phyloP scores from a whole-genome alignment of 2,113 vertebrate genomes.

The Lagopus muta region DNA sequence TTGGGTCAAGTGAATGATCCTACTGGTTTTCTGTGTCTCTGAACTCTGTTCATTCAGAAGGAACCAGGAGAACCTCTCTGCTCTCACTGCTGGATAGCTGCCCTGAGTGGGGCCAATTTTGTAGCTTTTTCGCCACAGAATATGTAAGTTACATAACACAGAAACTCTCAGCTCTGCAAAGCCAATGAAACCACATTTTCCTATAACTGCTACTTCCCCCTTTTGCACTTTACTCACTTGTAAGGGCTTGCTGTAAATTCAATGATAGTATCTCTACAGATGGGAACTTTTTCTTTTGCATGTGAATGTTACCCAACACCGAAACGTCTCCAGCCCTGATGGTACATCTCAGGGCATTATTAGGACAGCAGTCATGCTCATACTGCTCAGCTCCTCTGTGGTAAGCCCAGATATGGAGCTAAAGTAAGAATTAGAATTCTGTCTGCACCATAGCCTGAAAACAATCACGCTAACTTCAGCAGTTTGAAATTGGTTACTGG shows the following conservation, averaged over 20 bases:
- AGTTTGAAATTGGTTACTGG: background rate
- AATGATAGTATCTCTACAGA: background rate
- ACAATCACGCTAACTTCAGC: background rate
- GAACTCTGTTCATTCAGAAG: background rate
- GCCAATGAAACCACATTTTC: constrained; percentile 59
- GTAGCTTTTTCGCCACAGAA: background rate
- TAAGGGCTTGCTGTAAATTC: background rate
- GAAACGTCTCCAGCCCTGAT: background rate
- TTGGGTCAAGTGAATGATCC: background rate
- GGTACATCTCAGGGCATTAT: background rate
- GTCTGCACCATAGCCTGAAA: background rate
- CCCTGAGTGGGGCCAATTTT: background rate
- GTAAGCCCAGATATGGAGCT: background rate
- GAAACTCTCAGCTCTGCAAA: constrained; percentile 62
- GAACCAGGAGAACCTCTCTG: background rate
- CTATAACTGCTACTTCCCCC: constrained; percentile 41
- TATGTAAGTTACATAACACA: constrained; percentile 18
- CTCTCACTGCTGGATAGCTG: background rate
- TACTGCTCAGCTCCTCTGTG: background rate
- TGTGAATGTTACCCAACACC: background rate
- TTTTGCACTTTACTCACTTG: background rate
- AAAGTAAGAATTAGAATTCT: background rate
- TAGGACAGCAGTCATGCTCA: background rate
- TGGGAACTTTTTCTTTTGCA: constrained; percentile 12
- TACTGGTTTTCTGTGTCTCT: background rate